Percentiles rank a stretch among this genome's conserved stretches.
Conservation (phyloP, 2,113 vertebrate species). For the Gavia stellata region DNA sequence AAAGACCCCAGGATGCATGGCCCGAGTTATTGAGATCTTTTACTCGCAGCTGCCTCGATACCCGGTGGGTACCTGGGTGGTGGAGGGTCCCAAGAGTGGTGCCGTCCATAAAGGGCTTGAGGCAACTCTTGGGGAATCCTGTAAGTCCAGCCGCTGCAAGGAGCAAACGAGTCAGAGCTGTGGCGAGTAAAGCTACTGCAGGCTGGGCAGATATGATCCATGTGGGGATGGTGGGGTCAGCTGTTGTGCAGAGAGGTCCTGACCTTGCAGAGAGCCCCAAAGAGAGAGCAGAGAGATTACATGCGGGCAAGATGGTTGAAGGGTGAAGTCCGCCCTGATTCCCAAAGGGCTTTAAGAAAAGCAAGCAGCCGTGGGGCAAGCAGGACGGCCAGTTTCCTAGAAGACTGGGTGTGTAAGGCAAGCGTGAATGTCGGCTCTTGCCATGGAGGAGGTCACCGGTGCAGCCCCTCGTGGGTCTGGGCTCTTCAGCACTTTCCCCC, state of each 20-base stretch:
- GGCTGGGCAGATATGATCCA: rapidly evolving
- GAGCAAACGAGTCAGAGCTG: background rate
- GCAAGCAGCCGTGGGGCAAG: background rate
- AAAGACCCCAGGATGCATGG: background rate
- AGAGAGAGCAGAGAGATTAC: background rate
- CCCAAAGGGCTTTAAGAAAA: background rate
- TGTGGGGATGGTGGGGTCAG: rapidly evolving
- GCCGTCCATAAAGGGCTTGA: background rate
- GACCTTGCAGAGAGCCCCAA: background rate
- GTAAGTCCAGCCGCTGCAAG: background rate
- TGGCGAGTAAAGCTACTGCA: too few relatives aligned
- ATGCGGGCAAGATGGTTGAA: rapidly evolving
- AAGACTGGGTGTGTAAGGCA: too few relatives aligned
- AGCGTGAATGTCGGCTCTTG: rapidly evolving
- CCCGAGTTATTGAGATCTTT: background rate
- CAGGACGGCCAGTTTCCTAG: background rate
- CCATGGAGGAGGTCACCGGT: background rate
- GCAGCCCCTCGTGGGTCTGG: background rate
- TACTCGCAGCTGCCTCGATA: background rate
- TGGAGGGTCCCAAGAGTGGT: background rate
- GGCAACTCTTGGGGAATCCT: background rate
- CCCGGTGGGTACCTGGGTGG: background rate
- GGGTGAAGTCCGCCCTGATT: background rate
- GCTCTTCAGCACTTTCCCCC: rapidly evolving
- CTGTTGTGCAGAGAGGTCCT: background rate